Evolutionary conservation across 2,113 vertebrate species (phyloP), one percentile per base, ranked within the genome.

Genomic region (Boulengeromyrus knoepffleri): DNA sequence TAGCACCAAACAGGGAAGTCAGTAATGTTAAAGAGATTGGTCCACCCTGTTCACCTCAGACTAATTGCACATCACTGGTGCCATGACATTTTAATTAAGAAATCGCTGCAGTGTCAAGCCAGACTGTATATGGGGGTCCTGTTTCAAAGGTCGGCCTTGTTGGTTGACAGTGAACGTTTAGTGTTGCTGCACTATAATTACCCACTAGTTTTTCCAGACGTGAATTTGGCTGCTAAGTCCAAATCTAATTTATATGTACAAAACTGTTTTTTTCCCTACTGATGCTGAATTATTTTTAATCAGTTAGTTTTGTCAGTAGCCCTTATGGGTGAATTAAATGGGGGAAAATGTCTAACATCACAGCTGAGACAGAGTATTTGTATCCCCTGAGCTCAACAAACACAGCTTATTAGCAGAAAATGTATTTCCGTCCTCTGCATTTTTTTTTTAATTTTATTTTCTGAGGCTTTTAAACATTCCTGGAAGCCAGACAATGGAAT

Each of bases 281-380:
- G 46, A 80, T 36, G 24, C 45, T 85, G 36, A 85, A 85, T 46
- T 85, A 85, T 85, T 46, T 85, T 85, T 85, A 47, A 85, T 85
- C 45, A 53, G 49, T 47, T n/a, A 62, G 21, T 53, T n/a, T 66
- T 88, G 39, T 88, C 36, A 88, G 87, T 45, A 62, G 27, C 47
- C 46, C 49, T 53, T 88, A 8, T 45, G 56, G 17, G 53, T 17
- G 31, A 45, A 62, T 21, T 62, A 88, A 62, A 88, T 45, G 9
- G 53, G 27, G 87, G 5, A 62, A 62, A 88, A 85, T 85, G 83
- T 85, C 39, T 85, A 85, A 85, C 7, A 49, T 45, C 83, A 85
- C 83, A 85, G 39, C 83, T 85, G 83, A 85, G 39, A 85, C 83
- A 46, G 36, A 46, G 45, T 85, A 85, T n/a, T 85, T 85, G 45